phyloP scores from a whole-genome alignment of 2,113 vertebrate genomes.

The Spea multiplicata region DNA sequence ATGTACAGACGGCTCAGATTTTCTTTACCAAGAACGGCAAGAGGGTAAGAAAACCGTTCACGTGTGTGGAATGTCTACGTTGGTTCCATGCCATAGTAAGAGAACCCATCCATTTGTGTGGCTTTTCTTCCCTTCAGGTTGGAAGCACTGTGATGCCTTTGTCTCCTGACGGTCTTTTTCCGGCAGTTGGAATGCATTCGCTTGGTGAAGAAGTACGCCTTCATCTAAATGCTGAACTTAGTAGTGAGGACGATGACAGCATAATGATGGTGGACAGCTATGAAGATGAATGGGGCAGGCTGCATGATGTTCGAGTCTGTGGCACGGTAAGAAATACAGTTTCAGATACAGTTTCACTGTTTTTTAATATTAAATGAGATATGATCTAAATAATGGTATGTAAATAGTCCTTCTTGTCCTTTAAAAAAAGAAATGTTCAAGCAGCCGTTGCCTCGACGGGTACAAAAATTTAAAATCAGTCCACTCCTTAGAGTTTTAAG shows the following conservation, averaged over 20 bases:
- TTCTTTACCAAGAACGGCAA: conserved; percentile 94
- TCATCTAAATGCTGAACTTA: conserved; percentile 80
- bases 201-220: conserved; percentile 87
- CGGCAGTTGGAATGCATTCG: conserved; percentile 88
- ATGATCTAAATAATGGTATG: too few relatives aligned
- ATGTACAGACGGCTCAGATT: conserved; percentile 80
- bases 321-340: conserved; percentile 70
- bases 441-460: too few relatives aligned
- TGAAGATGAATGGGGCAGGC: conserved; percentile 87
- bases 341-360: too few relatives aligned
- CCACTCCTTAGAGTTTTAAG: too few relatives aligned
- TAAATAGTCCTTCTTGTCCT: too few relatives aligned
- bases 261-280: conserved; percentile 93
- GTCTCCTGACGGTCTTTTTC: conserved; percentile 81
- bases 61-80: too few relatives aligned
- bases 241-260: conserved; percentile 77
- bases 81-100: too few relatives aligned
- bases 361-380: too few relatives aligned
- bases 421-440: too few relatives aligned
- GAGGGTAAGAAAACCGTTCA: conserved; percentile 67
- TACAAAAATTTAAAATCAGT: too few relatives aligned
- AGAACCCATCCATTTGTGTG: background rate
- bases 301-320: conserved; percentile 79
- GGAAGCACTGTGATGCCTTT: conserved; percentile 77
- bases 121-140: conserved; percentile 56